Base-by-base conservation (phyloP, 2,113 vertebrate genomes). In the Takifugu flavidus region DNA sequence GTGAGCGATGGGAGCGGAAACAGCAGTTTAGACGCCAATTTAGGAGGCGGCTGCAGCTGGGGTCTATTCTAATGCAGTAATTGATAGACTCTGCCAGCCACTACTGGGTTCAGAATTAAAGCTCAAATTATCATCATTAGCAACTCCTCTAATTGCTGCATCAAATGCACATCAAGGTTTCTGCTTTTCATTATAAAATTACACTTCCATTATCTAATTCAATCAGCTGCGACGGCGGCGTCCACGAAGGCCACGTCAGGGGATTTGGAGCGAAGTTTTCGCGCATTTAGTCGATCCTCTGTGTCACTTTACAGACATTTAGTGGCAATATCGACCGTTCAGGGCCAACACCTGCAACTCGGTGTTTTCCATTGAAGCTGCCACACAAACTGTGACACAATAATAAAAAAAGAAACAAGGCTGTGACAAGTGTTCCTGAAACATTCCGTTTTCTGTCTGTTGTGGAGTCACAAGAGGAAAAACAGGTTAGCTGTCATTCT, bases 41-140 rank as follows among this genome's bases (percentile, higher is more conserved):
- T 90, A 89, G 85, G 72, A 81, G 89, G 88, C 89, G 93, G 88
- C 89, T 94, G 92, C 91, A 93, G 90, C 92, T 93, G 89, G 89
- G 90, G 84, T 83, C 87, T 82, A 84, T 80, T 91, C 87, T 94
- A 94, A 94, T 88, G 72, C 82, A 77, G 46, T 94, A 96, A 95
- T 94, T 96, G 93, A 95, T 94, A 91, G 93, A 93, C 82, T 87
- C 86, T 93, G 92, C 91, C 93, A 93, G 91, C 93, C 91, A 90
- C 90, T 90, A 92, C 89, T 91, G 92, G 91, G 90, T 93, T 93
- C 92, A 90, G 90, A 94, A 95, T 93, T 92, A 94, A 92, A 93
- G 91, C 90, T 90, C 90, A 92, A 91, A 93, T 94, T 92, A 89
- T 89, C 69, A 82, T 91, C 91, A 92, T 93, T 95, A 91, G 87